Percentiles rank a stretch among this genome's conserved stretches.
These are phyloP conservation scores for Sternotherus odoratus DNA, from an alignment of 2,797 vertebrate genomes.

Conservation along the genomic window DNA sequence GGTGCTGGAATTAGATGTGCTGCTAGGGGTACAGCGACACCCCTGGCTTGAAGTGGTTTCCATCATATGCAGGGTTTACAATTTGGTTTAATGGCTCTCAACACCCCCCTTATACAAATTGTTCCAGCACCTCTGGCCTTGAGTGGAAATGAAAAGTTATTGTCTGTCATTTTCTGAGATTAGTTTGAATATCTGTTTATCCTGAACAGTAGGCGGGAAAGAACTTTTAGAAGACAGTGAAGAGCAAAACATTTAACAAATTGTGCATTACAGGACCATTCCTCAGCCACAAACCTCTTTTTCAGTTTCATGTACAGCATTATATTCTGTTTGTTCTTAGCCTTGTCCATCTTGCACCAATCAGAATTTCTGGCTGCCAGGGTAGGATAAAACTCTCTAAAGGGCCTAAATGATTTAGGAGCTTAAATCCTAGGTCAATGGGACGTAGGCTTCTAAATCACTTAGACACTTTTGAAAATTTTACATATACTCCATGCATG, in stretches of 20 bases:
- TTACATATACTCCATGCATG: background rate
- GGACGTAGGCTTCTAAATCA: background rate
- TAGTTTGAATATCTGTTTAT: conserved; percentile 71
- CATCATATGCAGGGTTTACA: too few relatives aligned
- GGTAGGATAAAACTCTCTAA: background rate
- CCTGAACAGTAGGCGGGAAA: conserved; percentile 38
- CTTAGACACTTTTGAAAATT: background rate
- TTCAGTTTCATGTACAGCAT: background rate
- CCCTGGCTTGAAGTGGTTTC: too few relatives aligned
- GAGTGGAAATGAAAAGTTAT: conserved; percentile 61
- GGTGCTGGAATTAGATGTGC: too few relatives aligned
- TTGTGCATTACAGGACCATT: background rate
- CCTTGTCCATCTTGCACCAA: background rate
- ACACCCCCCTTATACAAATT: too few relatives aligned
- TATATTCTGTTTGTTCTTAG: background rate
- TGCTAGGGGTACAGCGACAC: too few relatives aligned
- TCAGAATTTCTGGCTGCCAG: background rate
- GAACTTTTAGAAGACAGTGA: conserved; percentile 30
- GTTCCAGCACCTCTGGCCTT: background rate
- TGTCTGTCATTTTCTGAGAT: conserved; percentile 63
- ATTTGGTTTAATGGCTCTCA: too few relatives aligned
- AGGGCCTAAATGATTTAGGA: background rate
- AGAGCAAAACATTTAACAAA: conserved; percentile 41
- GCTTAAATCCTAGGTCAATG: background rate
- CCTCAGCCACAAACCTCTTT: background rate